Evolutionary conservation across 2,113 vertebrate species (phyloP), one percentile per base, ranked within the genome.

Genomic region (Heloderma charlesbogerti): DNA sequence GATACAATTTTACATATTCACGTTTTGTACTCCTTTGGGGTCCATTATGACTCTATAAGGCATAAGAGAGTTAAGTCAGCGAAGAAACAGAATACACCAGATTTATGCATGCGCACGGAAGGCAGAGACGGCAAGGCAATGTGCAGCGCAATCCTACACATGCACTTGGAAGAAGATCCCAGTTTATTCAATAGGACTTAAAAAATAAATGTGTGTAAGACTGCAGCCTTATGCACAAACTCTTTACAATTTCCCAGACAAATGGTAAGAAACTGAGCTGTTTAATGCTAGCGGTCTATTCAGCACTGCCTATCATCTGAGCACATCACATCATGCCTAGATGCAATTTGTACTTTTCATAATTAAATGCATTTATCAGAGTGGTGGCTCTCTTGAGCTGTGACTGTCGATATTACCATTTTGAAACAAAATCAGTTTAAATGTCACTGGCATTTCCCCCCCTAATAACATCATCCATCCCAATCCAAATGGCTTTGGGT

Each of bases 61-160:
- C 0, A 0, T 1, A 60, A 6, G 18, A 12, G 18, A 43, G 78
- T 83, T 63, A 18, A 13, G 0, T 67, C 3, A n/a, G 8, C 37
- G 0, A n/a, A 12, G 43, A 92, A 82, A 2, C 83, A n/a, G 22
- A 13, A 9, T 43, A 2, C 27, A 37, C 43, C 2, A 29, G 57
- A 29, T 20, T 22, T 18, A 54, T 16, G 1, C n/a, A 34, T 89
- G 29, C 54, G 1, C 75, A 9, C 9, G 2, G 71, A 18, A 63
- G 1, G n/a, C 69, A 80, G 20, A 22, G 20, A 60, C 34, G 92
- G n/a, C 15, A n/a, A 81, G n/a, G 16, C 4, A 74, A 2, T 1
- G 18, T 79, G 25, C 20, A 78, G 22, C 18, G 2, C 75, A 27
- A 3, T 45, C 37, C 37, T 77, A 40, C 37, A 34, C 34, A 22